Conservation (phyloP, 2,797 vertebrate species). For the Enteromius viviparus region DNA sequence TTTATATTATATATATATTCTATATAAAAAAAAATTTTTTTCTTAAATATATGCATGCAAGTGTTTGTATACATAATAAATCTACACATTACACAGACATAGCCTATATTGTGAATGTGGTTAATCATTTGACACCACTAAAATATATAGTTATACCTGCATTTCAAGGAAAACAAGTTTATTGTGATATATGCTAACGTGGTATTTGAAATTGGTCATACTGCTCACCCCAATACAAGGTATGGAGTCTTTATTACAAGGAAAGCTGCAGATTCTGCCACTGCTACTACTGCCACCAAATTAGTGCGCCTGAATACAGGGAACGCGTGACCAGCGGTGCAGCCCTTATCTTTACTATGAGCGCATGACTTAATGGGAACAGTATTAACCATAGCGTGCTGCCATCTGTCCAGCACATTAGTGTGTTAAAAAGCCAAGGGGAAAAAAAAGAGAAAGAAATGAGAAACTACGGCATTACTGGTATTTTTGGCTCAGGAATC, state of each 20-base stretch:
- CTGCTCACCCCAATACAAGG: background rate
- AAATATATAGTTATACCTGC: too few species aligned
- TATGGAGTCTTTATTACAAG: background rate
- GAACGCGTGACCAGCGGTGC: background rate
- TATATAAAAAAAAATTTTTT: too few species aligned
- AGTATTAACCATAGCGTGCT: conserved; percentile 20
- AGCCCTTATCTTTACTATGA: conserved; percentile 28
- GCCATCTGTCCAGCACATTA: conserved; percentile 46
- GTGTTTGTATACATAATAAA: too few species aligned
- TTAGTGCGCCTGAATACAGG: conserved; percentile 1
- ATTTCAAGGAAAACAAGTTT: background rate
- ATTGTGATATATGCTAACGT: background rate
- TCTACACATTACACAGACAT: too few species aligned
- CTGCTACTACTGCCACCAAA: conserved; percentile 5
- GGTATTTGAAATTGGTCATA: background rate
- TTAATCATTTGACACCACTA: too few species aligned
- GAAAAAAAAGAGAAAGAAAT: conserved; percentile 9
- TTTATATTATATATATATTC: too few species aligned
- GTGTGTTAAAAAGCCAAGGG: conserved; percentile 35
- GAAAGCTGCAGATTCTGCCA: background rate
- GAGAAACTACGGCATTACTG: conserved; percentile 36
- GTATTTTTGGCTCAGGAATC: conserved; percentile 38
- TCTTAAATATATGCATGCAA: too few species aligned
- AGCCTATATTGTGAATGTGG: too few species aligned
- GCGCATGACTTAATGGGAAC: conserved; percentile 27